Conservation (phyloP, 1,140 invertebrate genomes). For the Protaetia brevitarsis region DNA sequence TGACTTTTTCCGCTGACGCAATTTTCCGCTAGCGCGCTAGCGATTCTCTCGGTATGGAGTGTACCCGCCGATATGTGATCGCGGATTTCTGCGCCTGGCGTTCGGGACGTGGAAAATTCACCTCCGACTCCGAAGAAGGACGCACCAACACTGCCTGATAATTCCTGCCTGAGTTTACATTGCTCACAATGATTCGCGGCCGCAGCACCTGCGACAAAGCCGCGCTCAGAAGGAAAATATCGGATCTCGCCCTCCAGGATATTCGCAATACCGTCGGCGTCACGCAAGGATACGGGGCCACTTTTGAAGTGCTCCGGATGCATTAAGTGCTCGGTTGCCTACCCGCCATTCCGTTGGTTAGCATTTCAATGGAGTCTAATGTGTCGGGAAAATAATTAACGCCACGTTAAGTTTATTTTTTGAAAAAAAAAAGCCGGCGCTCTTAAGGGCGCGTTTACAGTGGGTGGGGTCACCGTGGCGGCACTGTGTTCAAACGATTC, state of each 20-base stretch:
- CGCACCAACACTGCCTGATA: constrained; percentile 11
- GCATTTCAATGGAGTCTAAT: neutral
- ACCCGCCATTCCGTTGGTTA: neutral
- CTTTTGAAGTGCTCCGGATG: neutral
- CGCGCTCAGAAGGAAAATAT: constrained; percentile 8
- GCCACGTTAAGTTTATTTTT: too few species aligned
- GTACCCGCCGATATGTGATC: too few species aligned
- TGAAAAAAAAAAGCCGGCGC: too few species aligned
- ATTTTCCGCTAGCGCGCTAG: neutral
- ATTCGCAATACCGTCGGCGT: neutral
- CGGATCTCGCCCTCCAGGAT: neutral
- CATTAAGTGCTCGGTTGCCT: neutral
- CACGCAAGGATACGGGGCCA: neutral
- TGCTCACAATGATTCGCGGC: constrained; percentile 1
- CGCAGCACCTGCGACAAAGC: constrained; percentile 1
- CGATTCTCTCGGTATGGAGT: neutral
- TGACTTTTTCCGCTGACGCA: constrained; percentile 6
- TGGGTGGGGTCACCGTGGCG: too few species aligned
- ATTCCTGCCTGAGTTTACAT: constrained; percentile 11
- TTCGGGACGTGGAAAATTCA: constrained; percentile 1
- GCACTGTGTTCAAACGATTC: too few species aligned
- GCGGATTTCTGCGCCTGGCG: too few species aligned
- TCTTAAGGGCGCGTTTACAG: too few species aligned
- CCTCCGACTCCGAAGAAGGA: constrained; percentile 2
- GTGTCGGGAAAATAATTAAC: neutral